Base-by-base conservation (phyloP, 2,113 vertebrate genomes). In the Andinoacara biseriatus region DNA sequence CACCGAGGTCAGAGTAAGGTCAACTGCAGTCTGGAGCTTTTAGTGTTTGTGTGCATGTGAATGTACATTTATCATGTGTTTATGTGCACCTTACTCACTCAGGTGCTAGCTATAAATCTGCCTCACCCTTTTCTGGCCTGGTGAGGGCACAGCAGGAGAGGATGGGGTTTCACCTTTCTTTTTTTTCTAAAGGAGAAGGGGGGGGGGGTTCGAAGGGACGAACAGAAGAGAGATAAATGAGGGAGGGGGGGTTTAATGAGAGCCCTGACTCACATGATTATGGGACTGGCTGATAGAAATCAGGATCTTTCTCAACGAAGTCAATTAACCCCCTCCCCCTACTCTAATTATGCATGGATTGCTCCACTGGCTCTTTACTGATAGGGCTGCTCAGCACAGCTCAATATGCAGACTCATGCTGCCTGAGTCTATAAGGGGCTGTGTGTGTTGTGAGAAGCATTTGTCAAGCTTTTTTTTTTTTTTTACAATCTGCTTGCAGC, bases 211-310 rank as follows among this genome's bases (percentile, higher is more conserved):
- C 75, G 80, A 86, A 80, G 77, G 58, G 79, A 87, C 46, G 24
- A 74, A 74, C 13, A 35, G 69, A 67, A 58, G 88, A 82, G 83
- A 90, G 85, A 89, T 87, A 90, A 88, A 90, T 88, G 88, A 87
- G 82, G 87, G 85, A 81, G 80, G 86, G 84, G 74, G 33, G 33
- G 35, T 74, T 81, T 91, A 92, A 94, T 91, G 82, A 92, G 87
- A 86, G 87, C 88, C 86, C 86, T 83, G 82, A 81, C 83, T 92
- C 79, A 77, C 80, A 91, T 93, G 80, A 93, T 93, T 92, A 93
- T 87, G 91, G 85, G 86, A 89, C 86, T 84, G 61, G 87, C 89
- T 94, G 91, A 93, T 91, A 93, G 84, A 92, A 93, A 95, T 94
- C 91, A 91, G 86, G 88, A 92, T 92, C 89, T 93, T 86, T 85